These are phyloP conservation scores for Ciconia nigra DNA, from an alignment of 2,797 vertebrate genomes.

Conservation along the genomic window DNA sequence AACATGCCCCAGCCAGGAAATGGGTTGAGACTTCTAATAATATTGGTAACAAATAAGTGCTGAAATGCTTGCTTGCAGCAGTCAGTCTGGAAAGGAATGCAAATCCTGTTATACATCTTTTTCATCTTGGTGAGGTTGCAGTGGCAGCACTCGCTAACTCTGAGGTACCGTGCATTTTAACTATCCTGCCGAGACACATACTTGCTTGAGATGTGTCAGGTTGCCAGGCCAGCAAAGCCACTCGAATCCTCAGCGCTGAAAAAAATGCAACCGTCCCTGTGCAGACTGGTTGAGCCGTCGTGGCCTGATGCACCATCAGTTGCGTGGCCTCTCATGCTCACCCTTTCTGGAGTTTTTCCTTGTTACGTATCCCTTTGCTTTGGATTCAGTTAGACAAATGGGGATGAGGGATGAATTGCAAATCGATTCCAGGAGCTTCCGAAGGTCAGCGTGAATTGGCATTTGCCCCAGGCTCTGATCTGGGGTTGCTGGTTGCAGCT, in stretches of 20 bases:
- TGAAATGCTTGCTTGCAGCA: constrained; percentile 76
- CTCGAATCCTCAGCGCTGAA: background rate
- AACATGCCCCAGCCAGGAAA: constrained; percentile 73
- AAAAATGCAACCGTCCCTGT: background rate
- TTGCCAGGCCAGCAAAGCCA: background rate
- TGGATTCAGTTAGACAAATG: background rate
- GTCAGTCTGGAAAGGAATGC: constrained; percentile 73
- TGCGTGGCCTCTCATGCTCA: accelerated
- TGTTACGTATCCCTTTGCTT: accelerated
- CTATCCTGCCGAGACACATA: constrained; percentile 7
- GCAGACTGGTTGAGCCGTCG: accelerated
- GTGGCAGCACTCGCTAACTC: constrained; percentile 52
- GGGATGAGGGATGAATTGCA: background rate
- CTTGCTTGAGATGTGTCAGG: background rate
- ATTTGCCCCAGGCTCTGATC: background rate
- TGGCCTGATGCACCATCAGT: too few species aligned
- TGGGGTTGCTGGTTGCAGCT: background rate
- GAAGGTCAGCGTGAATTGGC: background rate
- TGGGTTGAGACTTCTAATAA: constrained; percentile 71
- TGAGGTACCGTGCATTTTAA: constrained; percentile 38
- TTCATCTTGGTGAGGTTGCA: constrained; percentile 74
- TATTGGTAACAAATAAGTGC: constrained; percentile 75
- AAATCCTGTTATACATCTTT: constrained; percentile 81
- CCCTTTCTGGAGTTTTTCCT: background rate
- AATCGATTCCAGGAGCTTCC: background rate